phyloP scores from a whole-genome alignment of 2,888 invertebrate species.

The Agrotis clavis region DNA sequence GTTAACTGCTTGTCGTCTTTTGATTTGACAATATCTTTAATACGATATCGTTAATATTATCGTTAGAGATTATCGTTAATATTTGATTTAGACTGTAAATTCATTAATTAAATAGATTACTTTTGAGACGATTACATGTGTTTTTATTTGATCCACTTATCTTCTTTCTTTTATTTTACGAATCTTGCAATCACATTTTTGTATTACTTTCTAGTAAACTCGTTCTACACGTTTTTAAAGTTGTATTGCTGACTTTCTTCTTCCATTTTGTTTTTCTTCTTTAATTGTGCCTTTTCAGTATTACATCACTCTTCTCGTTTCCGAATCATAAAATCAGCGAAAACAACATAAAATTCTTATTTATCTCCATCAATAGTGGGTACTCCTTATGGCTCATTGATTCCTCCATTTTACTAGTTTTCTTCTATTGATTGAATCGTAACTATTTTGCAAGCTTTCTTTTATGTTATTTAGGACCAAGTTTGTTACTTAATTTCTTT shows the following conservation, averaged over 20 bases:
- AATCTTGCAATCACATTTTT: neutral
- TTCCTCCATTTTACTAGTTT: slow-evolving; percentile 20
- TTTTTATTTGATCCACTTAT: neutral
- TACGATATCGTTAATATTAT: neutral
- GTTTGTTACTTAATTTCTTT: neutral
- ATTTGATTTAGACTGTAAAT: no score
- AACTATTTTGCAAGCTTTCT: slow-evolving; percentile 8
- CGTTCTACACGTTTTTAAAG: neutral
- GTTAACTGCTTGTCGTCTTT: neutral
- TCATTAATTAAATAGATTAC: no score
- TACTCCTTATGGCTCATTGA: slow-evolving; percentile 43
- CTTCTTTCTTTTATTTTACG: neutral
- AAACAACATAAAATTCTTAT: slow-evolving; percentile 62
- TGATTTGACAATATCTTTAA: neutral
- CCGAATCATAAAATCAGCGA: slow-evolving; percentile 51
- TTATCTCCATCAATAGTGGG: slow-evolving; percentile 32
- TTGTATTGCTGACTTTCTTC: neutral
- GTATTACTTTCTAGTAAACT: neutral
- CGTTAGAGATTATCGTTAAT: neutral
- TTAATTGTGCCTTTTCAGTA: slow-evolving; percentile 28
- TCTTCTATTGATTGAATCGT: slow-evolving; percentile 20
- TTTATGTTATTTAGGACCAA: neutral
- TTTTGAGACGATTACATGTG: no score
- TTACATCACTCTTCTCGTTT: slow-evolving; percentile 37
- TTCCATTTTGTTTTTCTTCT: slow-evolving; percentile 2